A percentile compares a stretch with the other conserved stretches of the same genome.
Conservation (phyloP, 2,113 vertebrate species). For the Mionectes macconnelli region DNA sequence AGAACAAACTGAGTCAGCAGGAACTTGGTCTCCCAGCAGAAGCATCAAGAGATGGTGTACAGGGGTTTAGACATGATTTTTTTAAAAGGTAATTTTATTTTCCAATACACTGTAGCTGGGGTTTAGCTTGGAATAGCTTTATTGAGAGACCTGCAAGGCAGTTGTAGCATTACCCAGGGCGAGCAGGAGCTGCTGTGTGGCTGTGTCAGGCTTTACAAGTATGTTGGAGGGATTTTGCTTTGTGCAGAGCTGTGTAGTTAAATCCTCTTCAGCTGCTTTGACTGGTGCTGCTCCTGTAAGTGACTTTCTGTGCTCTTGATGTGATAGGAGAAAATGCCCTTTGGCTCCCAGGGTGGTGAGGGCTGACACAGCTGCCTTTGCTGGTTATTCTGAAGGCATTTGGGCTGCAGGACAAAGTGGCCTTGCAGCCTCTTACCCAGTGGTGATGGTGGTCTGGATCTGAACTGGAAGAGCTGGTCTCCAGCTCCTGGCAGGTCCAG, state of each 20-base stretch:
- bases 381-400: not conserved
- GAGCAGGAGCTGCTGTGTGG: not conserved
- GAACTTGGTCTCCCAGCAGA: not conserved
- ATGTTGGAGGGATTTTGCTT: slow-evolving; percentile 1
- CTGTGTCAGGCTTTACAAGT: not conserved
- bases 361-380: not conserved
- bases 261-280: not conserved
- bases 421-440: not conserved
- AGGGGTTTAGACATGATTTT: not conserved
- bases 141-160: not conserved
- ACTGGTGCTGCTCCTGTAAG: not conserved
- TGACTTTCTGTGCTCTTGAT: not conserved
- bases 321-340: not conserved
- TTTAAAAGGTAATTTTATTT: not conserved
- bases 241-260: not conserved
- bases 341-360: not conserved
- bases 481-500: not conserved
- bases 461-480: not conserved
- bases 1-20: not conserved
- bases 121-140: not conserved
- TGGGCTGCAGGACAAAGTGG: not conserved
- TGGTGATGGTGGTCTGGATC: not conserved
- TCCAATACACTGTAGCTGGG: not conserved
- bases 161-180: not conserved
- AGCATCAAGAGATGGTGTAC: not conserved